A percentile compares a stretch with the other conserved stretches of the same genome.
Conservation (phyloP, 2,113 vertebrate genomes). For the Leucosticte australis region DNA sequence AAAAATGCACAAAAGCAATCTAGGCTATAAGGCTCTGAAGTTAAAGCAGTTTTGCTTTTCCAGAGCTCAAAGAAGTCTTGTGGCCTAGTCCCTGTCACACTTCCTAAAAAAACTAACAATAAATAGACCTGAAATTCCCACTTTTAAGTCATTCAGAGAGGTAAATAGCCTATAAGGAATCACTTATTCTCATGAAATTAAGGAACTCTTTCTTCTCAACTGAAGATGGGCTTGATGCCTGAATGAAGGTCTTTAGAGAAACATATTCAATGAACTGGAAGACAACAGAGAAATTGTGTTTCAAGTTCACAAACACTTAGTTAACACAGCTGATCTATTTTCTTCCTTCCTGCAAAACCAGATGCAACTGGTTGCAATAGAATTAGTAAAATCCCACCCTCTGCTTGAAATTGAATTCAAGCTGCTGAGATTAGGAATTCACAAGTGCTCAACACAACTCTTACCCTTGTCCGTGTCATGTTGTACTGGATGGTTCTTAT, state of each 20-base stretch:
- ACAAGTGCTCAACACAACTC: neutral
- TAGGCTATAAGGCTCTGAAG: neutral
- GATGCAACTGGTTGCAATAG: neutral
- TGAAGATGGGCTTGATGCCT: neutral
- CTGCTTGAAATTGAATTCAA: neutral
- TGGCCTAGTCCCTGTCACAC: neutral
- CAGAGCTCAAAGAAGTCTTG: neutral
- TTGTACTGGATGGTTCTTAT: slow-evolving; percentile 99
- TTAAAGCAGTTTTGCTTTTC: neutral
- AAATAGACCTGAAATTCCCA: neutral
- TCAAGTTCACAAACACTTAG: neutral
- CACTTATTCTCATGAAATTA: neutral
- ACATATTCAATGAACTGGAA: neutral
- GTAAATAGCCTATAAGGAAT: neutral
- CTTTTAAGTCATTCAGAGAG: neutral
- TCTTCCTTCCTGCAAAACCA: neutral
- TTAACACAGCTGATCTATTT: neutral
- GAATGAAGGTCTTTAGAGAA: neutral
- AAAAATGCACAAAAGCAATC: neutral
- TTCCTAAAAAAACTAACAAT: neutral
- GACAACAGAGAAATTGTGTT: neutral
- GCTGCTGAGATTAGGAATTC: neutral
- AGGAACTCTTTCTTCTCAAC: neutral
- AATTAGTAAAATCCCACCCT: neutral
- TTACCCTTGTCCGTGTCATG: slow-evolving; percentile 98